Evolutionary conservation across 1,140 invertebrate genomes (phyloP), one percentile per base, ranked within the genome.

Genomic region (Drosophila athabasca): DNA sequence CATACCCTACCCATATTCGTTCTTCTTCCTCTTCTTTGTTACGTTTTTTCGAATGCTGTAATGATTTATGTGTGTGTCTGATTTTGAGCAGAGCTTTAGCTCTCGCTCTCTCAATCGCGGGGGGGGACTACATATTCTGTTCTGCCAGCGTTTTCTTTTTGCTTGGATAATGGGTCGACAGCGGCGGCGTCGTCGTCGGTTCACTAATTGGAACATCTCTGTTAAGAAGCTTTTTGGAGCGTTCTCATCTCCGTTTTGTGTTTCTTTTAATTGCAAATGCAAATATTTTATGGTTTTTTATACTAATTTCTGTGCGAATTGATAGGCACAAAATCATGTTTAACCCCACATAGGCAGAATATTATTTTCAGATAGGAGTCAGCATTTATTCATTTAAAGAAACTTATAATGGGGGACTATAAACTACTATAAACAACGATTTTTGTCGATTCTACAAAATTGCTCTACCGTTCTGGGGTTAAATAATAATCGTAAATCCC

Each of bases 1-100:
- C 35, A 26, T 39, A 44, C 52, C 48, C 39, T 19, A 19, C 17
- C 17, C 17, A 19, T 19, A 15, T 26, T 45, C 35, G 3, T 62
- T 72, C 8, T 19, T 31, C 49, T 24, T 50, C 66, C 46, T 61
- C 35, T 39, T 55, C 59, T 52, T 41, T 64, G 9, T 68, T 49
- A 26, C 17, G 17, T 51, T 52, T 46, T 62, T 62, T 31, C 46
- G 62, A 50, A 44, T 50, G 51, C 55, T 55, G 61, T 73, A 79
- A 79, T 83, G 79, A 83, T 83, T 78, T 69, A 57, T 64, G 57
- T 76, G 62, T 79, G 55, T 79, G 43, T 45, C 77, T 78, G 82
- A 87, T 87, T 85, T 77, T 81, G 78, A 85, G 78, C 74, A 54
- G 61, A 81, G 73, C 74, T 85, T 87, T 85, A 78, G 51, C 17